These are phyloP conservation scores for Pyrrhia umbra DNA, from an alignment of 2,888 invertebrate genomes.

Conservation along the genomic window DNA sequence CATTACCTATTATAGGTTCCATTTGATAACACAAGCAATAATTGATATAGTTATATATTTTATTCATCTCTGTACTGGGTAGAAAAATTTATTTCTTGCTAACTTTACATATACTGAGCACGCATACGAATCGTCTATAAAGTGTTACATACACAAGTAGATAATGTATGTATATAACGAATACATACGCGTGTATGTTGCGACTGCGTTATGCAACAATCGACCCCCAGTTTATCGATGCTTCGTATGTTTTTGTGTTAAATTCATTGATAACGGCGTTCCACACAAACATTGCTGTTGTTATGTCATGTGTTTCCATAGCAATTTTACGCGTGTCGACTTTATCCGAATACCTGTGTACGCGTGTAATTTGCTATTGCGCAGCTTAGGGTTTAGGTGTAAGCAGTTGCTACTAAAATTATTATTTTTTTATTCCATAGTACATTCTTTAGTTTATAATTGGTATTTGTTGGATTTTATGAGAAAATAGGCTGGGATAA, in stretches of 20 bases:
- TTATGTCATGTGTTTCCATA: constrained; percentile 43
- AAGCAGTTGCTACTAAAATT: not conserved
- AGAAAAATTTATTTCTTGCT: not conserved
- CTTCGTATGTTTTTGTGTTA: constrained; percentile 48
- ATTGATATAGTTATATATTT: not conserved
- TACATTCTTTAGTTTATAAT: too few relatives aligned
- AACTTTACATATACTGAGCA: not conserved
- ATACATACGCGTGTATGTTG: constrained; percentile 19
- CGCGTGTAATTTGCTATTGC: constrained; percentile 15
- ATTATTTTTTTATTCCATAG: not conserved
- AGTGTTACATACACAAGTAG: not conserved
- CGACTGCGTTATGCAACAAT: constrained; percentile 46
- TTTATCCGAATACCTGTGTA: constrained; percentile 28
- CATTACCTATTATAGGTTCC: too few relatives aligned
- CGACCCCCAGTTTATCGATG: constrained; percentile 47
- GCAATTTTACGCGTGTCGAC: constrained; percentile 35
- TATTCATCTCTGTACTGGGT: not conserved
- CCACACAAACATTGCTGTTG: constrained; percentile 37
- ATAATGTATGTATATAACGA: constrained; percentile 1
- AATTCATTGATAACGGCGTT: constrained; percentile 45
- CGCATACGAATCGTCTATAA: not conserved
- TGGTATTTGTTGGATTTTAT: not conserved
- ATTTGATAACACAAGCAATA: too few relatives aligned
- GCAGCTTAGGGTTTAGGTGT: not conserved
- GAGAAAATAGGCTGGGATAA: not conserved